Evolutionary conservation across 2,113 vertebrate species (phyloP).

Genomic region (Chitala chitala): DNA sequence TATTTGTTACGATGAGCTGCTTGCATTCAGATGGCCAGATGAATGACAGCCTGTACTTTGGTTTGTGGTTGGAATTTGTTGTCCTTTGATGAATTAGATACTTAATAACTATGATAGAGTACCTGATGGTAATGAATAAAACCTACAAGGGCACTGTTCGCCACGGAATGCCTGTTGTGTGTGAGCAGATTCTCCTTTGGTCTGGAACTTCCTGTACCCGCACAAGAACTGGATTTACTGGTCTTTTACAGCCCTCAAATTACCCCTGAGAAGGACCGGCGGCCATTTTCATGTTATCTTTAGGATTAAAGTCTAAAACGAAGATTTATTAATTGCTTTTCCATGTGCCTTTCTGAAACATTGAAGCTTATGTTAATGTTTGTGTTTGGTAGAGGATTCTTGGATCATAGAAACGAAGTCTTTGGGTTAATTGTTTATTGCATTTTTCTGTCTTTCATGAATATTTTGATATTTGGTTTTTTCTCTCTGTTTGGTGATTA

Average conservation of each 20-base stretch:
- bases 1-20: constrained; percentile 47
- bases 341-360: constrained; percentile 21
- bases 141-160: constrained; percentile 22
- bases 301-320: constrained; percentile 38
- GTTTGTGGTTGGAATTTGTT: constrained; percentile 21
- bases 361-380: background rate
- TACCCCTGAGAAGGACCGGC: constrained; percentile 24
- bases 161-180: background rate
- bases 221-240: constrained; percentile 8
- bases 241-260: constrained; percentile 8
- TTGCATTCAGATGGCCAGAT: constrained; percentile 32
- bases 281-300: constrained; percentile 46
- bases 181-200: background rate
- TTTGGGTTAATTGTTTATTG: constrained; percentile 28
- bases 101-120: constrained; percentile 38
- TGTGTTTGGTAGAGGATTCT: background rate
- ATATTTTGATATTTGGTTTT: constrained; percentile 23
- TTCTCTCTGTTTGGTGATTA: constrained; percentile 14
- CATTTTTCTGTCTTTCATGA: constrained; percentile 34
- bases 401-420: background rate
- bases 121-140: constrained; percentile 33
- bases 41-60: constrained; percentile 27
- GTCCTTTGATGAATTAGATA: constrained; percentile 37
- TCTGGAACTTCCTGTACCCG: constrained; percentile 13
- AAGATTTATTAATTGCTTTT: constrained; percentile 46